A percentile compares a stretch with the other conserved stretches of the same genome.
Evolutionary conservation across 2,797 vertebrate genomes (phyloP).

Genomic region (Tenualosa ilisha): DNA sequence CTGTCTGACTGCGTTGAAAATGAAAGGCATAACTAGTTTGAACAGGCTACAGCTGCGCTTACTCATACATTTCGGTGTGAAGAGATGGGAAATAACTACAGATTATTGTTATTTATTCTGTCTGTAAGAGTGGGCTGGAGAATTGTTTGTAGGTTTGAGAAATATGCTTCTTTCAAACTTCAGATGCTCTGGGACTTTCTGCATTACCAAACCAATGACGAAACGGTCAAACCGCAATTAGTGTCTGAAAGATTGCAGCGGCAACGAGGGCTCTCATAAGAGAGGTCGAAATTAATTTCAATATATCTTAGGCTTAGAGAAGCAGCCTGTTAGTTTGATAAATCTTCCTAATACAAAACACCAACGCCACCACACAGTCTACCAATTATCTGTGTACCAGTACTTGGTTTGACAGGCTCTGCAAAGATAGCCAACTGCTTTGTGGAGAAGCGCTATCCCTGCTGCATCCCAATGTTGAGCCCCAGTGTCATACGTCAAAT

Average conservation of each 20-base stretch:
- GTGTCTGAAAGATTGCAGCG: not conserved
- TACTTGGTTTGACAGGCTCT: not conserved
- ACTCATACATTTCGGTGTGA: not conserved
- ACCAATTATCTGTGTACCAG: not conserved
- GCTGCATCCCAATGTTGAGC: conserved; percentile 20
- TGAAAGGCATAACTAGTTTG: too few species aligned
- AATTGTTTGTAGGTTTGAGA: not conserved
- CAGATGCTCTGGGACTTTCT: not conserved
- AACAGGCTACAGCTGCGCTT: not conserved
- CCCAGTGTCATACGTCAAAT: not conserved
- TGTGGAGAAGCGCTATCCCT: not conserved
- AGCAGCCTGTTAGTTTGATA: not conserved
- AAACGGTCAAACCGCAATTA: conserved; percentile 17
- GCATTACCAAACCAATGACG: conserved; percentile 8
- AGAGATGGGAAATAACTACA: not conserved
- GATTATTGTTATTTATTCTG: not conserved
- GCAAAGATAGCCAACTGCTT: not conserved
- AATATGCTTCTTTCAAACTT: conserved; percentile 4
- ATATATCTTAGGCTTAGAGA: conserved; percentile 7
- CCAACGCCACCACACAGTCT: not conserved
- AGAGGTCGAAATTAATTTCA: conserved; percentile 4
- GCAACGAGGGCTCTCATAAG: not conserved
- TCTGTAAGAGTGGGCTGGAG: not conserved
- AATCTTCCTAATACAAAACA: not conserved
- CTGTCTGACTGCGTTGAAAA: not conserved